Evolutionary conservation across 2,888 invertebrate genomes (phyloP).

Genomic region (Protodeltote pygarga): DNA sequence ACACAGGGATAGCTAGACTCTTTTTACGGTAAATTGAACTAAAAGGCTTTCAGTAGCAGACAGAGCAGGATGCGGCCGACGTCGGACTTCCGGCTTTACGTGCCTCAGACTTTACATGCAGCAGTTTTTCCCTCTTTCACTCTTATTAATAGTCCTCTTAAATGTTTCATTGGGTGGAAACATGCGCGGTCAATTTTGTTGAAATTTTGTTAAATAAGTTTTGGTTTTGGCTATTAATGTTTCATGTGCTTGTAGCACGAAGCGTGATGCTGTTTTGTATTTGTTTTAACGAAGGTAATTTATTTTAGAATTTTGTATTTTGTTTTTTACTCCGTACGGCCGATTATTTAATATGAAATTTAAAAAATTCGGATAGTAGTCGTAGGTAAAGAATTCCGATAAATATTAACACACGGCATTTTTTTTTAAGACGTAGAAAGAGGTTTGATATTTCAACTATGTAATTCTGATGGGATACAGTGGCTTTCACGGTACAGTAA

Average conservation of each 20-base stretch:
- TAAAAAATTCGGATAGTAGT: too few species aligned
- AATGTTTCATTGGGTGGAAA: conserved; percentile 51
- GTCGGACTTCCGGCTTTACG: conserved; percentile 74
- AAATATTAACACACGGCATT: too few species aligned
- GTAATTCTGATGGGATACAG: too few species aligned
- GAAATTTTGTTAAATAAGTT: conserved; percentile 5
- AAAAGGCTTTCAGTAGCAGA: conserved; percentile 81
- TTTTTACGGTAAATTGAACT: conserved; percentile 83
- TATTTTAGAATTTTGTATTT: not conserved
- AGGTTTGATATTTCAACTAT: too few species aligned
- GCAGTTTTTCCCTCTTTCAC: conserved; percentile 61
- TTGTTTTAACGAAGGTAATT: not conserved
- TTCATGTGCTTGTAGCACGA: not conserved
- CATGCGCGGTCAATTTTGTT: conserved; percentile 26
- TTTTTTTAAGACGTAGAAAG: too few species aligned
- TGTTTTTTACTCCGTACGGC: too few species aligned
- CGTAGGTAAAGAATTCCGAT: too few species aligned
- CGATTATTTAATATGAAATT: too few species aligned
- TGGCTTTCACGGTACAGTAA: too few species aligned
- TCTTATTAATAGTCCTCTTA: conserved; percentile 60
- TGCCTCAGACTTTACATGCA: conserved; percentile 68
- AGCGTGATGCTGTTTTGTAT: not conserved
- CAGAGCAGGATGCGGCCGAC: conserved; percentile 75
- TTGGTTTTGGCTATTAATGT: conserved; percentile 12
- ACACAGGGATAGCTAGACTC: conserved; percentile 70